These are phyloP conservation scores for Himalopsyche anomala DNA, from an alignment of 2,888 invertebrate genomes.

Conservation along the genomic window DNA sequence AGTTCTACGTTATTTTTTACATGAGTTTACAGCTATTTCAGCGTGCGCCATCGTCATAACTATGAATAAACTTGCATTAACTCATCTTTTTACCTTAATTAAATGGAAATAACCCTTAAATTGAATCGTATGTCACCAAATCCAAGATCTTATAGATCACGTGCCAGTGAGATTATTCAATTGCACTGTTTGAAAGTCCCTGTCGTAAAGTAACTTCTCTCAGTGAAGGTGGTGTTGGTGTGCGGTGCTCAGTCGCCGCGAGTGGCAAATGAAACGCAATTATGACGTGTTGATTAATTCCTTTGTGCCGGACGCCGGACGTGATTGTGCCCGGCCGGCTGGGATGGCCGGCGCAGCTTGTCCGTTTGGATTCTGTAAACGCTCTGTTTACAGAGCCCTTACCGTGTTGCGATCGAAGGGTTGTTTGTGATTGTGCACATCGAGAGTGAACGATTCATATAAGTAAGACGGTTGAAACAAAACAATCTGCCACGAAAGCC, in stretches of 20 bases:
- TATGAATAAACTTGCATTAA: too few relatives aligned
- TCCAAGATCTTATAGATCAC: too few relatives aligned
- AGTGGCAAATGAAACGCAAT: conserved; percentile 65
- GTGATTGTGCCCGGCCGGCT: conserved; percentile 50
- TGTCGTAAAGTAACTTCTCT: conserved; percentile 3
- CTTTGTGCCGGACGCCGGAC: conserved; percentile 64
- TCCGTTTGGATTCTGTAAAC: conserved; percentile 17
- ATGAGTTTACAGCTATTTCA: too few relatives aligned
- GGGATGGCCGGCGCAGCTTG: conserved; percentile 43
- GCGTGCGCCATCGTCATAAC: too few relatives aligned
- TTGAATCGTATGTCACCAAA: too few relatives aligned
- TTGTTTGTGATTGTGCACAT: conserved; percentile 34
- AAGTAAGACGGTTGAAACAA: neutral
- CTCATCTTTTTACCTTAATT: too few relatives aligned
- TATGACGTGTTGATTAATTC: conserved; percentile 66
- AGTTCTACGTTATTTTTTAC: too few relatives aligned
- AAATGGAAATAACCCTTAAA: too few relatives aligned
- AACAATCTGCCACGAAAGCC: too few relatives aligned
- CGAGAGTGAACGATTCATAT: neutral
- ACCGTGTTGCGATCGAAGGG: conserved; percentile 44
- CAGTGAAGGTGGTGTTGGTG: conserved; percentile 18
- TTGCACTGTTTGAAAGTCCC: conserved; percentile 17
- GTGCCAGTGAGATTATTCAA: too few relatives aligned
- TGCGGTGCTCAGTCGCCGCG: conserved; percentile 46
- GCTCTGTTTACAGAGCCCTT: conserved; percentile 44